Evolutionary conservation across 2,888 invertebrate genomes (phyloP).

Genomic region (Sesia apiformis): DNA sequence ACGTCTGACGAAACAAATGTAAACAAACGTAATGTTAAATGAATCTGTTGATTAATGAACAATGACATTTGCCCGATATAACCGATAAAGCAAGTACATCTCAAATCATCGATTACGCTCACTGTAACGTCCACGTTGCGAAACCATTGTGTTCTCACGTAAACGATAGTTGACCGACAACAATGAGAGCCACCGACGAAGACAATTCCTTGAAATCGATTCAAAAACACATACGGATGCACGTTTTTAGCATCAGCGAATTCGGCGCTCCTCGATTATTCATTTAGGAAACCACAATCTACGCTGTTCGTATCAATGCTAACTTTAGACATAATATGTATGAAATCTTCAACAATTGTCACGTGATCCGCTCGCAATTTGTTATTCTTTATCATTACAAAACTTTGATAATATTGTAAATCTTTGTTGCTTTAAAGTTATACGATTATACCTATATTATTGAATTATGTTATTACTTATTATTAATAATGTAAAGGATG

Average conservation of each 20-base stretch:
- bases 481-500: no score
- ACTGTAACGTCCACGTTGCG: conserved; percentile 33
- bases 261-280: conserved; percentile 51
- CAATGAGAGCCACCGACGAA: conserved; percentile 70
- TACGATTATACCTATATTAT: no score
- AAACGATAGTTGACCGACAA: conserved; percentile 58
- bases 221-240: conserved; percentile 69
- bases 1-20: no score
- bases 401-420: no score
- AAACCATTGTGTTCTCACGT: conserved; percentile 70
- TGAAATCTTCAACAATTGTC: neutral
- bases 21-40: no score
- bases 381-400: neutral
- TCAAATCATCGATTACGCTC: no score
- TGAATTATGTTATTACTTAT: no score
- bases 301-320: neutral
- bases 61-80: no score
- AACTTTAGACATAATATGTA: neutral
- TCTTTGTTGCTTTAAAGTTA: no score
- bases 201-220: conserved; percentile 66
- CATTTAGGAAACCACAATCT: conserved; percentile 23
- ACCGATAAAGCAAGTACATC: no score
- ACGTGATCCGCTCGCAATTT: neutral
- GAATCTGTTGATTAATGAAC: no score
- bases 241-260: conserved; percentile 71